Percentiles rank a stretch among this genome's conserved stretches.
These are phyloP conservation scores for Naja naja DNA, from an alignment of 2,113 vertebrate species.

Conservation along the genomic window DNA sequence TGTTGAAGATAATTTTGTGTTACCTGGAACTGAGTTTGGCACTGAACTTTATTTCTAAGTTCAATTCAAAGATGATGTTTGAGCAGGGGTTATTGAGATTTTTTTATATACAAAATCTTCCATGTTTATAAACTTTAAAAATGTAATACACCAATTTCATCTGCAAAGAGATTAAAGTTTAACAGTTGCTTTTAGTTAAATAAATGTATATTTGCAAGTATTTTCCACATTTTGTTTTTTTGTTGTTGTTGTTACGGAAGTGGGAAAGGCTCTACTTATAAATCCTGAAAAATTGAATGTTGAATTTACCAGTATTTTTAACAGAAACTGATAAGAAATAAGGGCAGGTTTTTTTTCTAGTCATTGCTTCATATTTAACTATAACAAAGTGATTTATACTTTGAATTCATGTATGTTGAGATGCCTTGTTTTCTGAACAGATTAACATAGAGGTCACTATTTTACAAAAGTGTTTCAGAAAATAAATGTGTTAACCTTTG, in stretches of 20 bases:
- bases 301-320: not conserved
- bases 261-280: not conserved
- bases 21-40: not conserved
- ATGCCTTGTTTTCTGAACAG: slow-evolving; percentile 5
- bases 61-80: not conserved
- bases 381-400: not conserved
- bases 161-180: not conserved
- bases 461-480: slow-evolving; percentile 1
- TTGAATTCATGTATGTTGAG: not conserved
- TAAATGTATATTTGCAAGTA: not conserved
- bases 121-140: not conserved
- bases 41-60: not conserved
- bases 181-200: not conserved
- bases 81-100: not conserved
- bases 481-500: not conserved
- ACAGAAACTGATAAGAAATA: not conserved
- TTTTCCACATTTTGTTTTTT: not conserved
- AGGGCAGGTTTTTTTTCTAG: not conserved
- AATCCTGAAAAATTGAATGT: not conserved
- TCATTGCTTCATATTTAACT: not conserved
- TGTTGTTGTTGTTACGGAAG: not conserved
- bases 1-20: not conserved
- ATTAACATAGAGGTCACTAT: not conserved
- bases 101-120: not conserved
- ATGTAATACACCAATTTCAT: not conserved